Evolutionary conservation across 2,888 invertebrate species (phyloP), one percentile per base, ranked within the genome.

Genomic region (Sinhomidia bicolor): DNA sequence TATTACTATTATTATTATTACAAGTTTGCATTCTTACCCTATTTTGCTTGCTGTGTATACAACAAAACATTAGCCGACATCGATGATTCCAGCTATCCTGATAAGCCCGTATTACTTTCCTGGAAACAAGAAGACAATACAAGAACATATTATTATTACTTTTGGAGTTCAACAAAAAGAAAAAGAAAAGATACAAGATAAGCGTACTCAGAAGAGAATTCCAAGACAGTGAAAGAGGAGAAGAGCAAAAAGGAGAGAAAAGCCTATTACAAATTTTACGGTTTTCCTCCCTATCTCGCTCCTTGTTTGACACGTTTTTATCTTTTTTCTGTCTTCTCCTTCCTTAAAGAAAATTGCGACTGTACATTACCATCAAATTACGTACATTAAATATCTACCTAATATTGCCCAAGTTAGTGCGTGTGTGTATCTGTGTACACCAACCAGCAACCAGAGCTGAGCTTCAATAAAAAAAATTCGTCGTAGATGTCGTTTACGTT

Each of bases 81-180:
- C 97, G 95, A 93, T 96, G 96, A 93, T 97, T 96, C 97, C 97
- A 97, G 93, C 97, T 97, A 93, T 97, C 96, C 93, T 97, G 97
- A 93, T 97, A 97, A 57, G 97, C 97, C 91, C 97, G 95, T 93
- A 97, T 95, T 9, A 97, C 97, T 95, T 97, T 97, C 93, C 97
- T 97, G 94, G 17, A 65, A 60, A n/a, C 29, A 29, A 54, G 9
- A 20, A 65, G 17, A 7, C 26, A 65, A 65, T 14, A 65, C 2
- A 29, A 62, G 26, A 62, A 20, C 9, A 32, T 17, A 71, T 71
- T 44, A 71, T n/a, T n/a, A n/a, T n/a, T n/a, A n/a, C n/a, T n/a
- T n/a, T n/a, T n/a, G n/a, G 41, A 44, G 23, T 36, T 36, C 36
- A 32, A 17, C 65, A 14, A 5, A 44, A 41, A 44, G 10, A 29